Evolutionary conservation across 2,113 vertebrate species (phyloP).

Genomic region (Pedionomus torquatus): DNA sequence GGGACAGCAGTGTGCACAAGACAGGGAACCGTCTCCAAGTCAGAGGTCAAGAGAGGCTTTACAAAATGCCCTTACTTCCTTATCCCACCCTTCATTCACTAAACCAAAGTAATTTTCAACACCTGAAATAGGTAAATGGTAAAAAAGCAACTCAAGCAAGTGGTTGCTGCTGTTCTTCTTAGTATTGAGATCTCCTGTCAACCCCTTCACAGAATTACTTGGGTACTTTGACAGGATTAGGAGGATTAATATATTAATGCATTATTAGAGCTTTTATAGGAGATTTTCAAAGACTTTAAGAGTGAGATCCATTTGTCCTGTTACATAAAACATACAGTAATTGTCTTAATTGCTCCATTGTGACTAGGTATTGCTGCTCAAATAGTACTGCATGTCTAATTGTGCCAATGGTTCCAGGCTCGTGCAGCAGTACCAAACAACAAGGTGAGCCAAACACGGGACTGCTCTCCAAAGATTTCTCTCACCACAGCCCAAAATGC

Average conservation of each 20-base stretch:
- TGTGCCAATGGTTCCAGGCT: background rate
- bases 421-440: background rate
- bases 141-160: background rate
- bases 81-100: background rate
- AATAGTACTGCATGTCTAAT: background rate
- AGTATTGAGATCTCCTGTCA: slow-evolving; percentile 8
- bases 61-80: background rate
- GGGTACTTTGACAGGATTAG: slow-evolving; percentile 77
- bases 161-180: background rate
- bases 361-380: slow-evolving; percentile 38
- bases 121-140: background rate
- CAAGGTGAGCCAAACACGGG: background rate
- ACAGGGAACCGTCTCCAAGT: background rate
- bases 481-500: background rate
- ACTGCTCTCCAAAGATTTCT: background rate
- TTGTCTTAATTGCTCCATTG: slow-evolving; percentile 75
- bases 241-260: slow-evolving; percentile 77
- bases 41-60: background rate
- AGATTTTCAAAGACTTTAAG: slow-evolving; percentile 72
- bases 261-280: slow-evolving; percentile 74
- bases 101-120: background rate
- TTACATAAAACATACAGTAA: slow-evolving; percentile 70
- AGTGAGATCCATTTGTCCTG: slow-evolving; percentile 67
- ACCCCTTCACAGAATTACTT: slow-evolving; percentile 13
- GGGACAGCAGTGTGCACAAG: background rate